Conservation (phyloP, 2,888 invertebrate genomes). For the Ctenicera cuprea region DNA sequence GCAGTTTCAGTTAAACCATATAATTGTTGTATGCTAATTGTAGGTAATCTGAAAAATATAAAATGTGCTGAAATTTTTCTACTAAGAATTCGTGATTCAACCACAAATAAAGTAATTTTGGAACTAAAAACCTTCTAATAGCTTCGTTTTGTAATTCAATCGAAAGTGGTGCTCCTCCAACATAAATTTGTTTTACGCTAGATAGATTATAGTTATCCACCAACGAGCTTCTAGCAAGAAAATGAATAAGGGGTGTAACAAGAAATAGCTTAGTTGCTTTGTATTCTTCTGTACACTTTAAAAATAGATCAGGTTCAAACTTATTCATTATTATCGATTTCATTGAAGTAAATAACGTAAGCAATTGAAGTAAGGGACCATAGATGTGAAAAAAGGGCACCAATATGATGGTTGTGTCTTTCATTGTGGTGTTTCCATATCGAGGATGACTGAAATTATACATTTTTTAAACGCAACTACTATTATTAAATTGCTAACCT, state of each 20-base stretch:
- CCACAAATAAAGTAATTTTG: neutral
- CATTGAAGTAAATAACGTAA: neutral
- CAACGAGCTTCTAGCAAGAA: constrained; percentile 85
- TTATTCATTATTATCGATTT: constrained; percentile 70
- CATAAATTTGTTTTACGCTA: constrained; percentile 79
- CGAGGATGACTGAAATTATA: neutral
- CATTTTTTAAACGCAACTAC: neutral
- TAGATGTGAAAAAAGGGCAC: constrained; percentile 22
- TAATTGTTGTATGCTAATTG: constrained; percentile 74
- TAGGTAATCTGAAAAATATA: constrained; percentile 74
- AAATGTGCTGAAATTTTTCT: neutral
- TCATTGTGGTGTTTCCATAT: neutral
- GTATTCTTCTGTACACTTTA: constrained; percentile 80
- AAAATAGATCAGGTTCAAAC: constrained; percentile 82
- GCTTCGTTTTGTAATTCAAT: constrained; percentile 78
- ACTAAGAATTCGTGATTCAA: neutral
- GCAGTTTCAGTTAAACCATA: constrained; percentile 86
- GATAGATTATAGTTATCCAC: constrained; percentile 83
- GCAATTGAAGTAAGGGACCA: neutral
- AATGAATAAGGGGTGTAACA: constrained; percentile 87
- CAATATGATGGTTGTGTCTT: neutral
- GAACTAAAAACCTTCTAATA: constrained; percentile 41
- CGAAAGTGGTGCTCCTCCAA: constrained; percentile 87
- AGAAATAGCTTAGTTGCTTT: constrained; percentile 80
- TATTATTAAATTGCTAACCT: neutral